These are phyloP conservation scores for Urocyon cinereoargenteus DNA, from an alignment of 2,797 vertebrate genomes.

Conservation along the genomic window DNA sequence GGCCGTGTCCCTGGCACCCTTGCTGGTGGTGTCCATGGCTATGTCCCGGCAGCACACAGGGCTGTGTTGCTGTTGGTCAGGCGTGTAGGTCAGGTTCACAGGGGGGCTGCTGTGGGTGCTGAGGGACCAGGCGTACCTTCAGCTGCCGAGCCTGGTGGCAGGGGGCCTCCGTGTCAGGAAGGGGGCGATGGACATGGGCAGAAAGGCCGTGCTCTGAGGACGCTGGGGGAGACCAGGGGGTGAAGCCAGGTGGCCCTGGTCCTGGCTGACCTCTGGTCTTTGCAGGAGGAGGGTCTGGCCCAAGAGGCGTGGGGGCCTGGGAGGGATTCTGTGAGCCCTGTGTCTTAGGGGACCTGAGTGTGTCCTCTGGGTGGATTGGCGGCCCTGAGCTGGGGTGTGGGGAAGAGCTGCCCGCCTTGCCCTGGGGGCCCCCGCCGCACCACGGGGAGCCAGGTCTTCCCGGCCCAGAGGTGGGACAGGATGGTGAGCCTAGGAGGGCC, in stretches of 20 bases:
- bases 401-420: background rate
- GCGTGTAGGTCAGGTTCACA: too few relatives aligned
- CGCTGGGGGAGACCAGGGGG: too few relatives aligned
- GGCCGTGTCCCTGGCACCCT: too few relatives aligned
- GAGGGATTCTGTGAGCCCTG: background rate
- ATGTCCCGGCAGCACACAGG: too few relatives aligned
- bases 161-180: background rate
- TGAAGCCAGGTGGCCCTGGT: background rate
- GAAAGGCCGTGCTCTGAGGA: background rate
- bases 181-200: background rate
- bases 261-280: rapidly evolving
- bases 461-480: background rate
- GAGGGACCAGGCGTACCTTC: background rate
- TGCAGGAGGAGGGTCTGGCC: too few relatives aligned
- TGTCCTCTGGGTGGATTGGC: background rate
- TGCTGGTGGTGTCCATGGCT: background rate
- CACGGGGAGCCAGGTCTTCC: too few relatives aligned
- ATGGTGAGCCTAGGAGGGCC: rapidly evolving
- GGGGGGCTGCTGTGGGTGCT: background rate
- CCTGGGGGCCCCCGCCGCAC: background rate
- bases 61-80: too few relatives aligned
- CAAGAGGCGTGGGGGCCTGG: background rate
- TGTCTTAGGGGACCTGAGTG: background rate
- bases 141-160: background rate
- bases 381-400: background rate